Evolutionary conservation across 2,113 vertebrate genomes (phyloP).

Genomic region (Neotragus moschatus): DNA sequence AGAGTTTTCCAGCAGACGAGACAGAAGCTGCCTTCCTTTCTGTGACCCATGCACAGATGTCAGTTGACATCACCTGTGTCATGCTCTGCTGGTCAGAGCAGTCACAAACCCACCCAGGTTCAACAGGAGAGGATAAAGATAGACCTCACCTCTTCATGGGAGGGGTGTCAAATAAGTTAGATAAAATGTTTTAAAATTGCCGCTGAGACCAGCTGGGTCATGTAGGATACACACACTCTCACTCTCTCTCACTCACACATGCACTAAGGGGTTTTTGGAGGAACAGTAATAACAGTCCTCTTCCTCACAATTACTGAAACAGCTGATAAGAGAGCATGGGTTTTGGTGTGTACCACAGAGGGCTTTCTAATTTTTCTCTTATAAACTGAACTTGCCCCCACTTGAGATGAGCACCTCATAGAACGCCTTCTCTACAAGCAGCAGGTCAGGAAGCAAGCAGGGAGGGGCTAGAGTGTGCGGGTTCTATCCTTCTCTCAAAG

Average conservation of each 20-base stretch:
- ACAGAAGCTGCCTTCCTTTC: neutral
- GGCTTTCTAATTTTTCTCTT: neutral
- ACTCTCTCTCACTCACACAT: no score
- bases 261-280: neutral
- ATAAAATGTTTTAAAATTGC: neutral
- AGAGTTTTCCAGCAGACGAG: neutral
- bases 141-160: neutral
- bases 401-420: neutral
- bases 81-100: neutral
- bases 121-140: neutral
- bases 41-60: neutral
- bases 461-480: neutral
- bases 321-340: neutral
- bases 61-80: neutral
- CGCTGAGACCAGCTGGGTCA: neutral
- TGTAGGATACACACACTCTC: no score
- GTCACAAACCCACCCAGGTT: neutral
- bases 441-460: neutral
- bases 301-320: neutral
- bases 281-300: neutral
- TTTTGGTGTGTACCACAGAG: neutral
- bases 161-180: neutral
- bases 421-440: neutral
- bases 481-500: neutral
- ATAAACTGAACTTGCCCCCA: neutral